These are phyloP conservation scores for Raja brachyura DNA, from an alignment of 2,113 vertebrate species.

Conservation along the genomic window DNA sequence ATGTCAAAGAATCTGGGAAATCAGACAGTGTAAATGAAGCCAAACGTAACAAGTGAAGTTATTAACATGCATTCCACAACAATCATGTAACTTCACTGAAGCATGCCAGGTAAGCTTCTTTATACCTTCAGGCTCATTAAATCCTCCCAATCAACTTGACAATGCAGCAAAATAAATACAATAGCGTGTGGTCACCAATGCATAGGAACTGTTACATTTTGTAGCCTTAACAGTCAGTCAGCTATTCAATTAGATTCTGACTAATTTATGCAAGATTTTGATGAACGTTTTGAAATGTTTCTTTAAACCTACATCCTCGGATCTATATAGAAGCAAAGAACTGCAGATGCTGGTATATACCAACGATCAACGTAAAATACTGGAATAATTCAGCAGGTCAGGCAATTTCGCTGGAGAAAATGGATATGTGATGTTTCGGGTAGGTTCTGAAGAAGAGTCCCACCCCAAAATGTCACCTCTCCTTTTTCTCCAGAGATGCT, in stretches of 20 bases:
- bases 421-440: too few relatives aligned
- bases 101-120: background rate
- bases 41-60: background rate
- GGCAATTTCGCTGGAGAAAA: too few relatives aligned
- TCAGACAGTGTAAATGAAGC: background rate
- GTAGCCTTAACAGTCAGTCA: background rate
- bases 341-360: too few relatives aligned
- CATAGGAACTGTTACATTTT: background rate
- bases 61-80: background rate
- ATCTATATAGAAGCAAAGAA: too few relatives aligned
- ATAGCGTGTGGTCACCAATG: background rate
- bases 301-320: background rate
- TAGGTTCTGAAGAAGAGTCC: too few relatives aligned
- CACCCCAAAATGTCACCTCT: too few relatives aligned
- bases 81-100: background rate
- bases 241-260: background rate
- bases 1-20: background rate
- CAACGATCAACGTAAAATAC: too few relatives aligned
- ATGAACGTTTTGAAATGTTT: background rate
- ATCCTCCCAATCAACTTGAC: background rate
- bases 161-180: background rate
- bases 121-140: background rate
- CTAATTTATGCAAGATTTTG: background rate
- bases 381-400: too few relatives aligned
- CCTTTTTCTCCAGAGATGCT: too few relatives aligned